Evolutionary conservation across 2,113 vertebrate species (phyloP).

Genomic region (Misgurnus mizolepis): DNA sequence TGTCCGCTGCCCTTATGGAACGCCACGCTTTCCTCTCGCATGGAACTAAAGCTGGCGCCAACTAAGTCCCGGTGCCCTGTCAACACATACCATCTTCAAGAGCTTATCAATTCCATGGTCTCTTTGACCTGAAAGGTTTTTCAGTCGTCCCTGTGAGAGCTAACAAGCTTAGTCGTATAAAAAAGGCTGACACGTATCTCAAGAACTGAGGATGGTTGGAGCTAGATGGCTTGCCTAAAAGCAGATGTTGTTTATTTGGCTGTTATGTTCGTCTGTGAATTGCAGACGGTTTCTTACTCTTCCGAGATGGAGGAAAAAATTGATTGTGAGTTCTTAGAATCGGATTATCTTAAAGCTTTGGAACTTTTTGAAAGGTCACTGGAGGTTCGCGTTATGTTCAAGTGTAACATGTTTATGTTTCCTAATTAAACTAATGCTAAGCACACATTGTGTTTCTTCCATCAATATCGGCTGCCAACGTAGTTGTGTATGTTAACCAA

Average conservation of each 20-base stretch:
- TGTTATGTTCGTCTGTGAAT: neutral
- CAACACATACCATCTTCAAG: conserved; percentile 15
- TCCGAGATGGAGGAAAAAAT: neutral
- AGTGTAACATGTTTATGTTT: neutral
- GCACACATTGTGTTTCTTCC: too few relatives aligned
- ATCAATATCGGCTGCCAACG: too few relatives aligned
- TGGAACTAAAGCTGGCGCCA: conserved; percentile 22
- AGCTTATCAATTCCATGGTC: neutral
- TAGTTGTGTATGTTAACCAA: too few relatives aligned
- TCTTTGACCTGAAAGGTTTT: conserved; percentile 4
- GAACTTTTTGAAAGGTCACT: conserved; percentile 1
- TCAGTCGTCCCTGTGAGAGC: neutral
- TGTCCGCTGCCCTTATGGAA: neutral
- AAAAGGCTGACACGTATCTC: neutral
- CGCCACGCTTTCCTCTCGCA: neutral
- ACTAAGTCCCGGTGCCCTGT: neutral
- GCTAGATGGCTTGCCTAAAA: neutral
- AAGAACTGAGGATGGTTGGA: neutral
- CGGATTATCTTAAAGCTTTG: neutral
- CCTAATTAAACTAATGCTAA: too few relatives aligned
- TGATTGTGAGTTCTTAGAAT: neutral
- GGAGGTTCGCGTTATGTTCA: conserved; percentile 13
- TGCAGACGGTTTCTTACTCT: neutral
- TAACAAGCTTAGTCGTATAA: neutral
- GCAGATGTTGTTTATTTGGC: conserved; percentile 35